Percentiles rank a stretch among this genome's conserved stretches.
phyloP scores from a whole-genome alignment of 1,140 invertebrate species.

The Pachypsylla venusta region DNA sequence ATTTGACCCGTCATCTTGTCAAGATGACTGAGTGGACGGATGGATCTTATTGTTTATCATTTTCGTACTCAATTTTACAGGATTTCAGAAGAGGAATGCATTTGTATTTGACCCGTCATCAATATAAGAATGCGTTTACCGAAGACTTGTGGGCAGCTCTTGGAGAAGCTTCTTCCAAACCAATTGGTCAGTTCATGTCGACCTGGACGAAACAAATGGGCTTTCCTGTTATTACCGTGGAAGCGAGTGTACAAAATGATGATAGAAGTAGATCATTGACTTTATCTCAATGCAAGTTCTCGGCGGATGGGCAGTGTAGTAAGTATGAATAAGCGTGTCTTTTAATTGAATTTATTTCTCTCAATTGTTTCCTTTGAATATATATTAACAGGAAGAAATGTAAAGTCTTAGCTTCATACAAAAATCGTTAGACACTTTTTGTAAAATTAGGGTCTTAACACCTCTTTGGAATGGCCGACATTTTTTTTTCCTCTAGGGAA shows the following conservation, averaged over 20 bases:
- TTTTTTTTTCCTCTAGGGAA: no score
- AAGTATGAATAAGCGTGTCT: no score
- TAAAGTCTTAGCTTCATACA: no score
- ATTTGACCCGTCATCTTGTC: conserved; percentile 76
- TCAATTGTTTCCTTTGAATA: no score
- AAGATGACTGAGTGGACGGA: no score
- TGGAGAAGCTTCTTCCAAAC: conserved; percentile 76
- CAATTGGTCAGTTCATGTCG: conserved; percentile 83
- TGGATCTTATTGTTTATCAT: no score
- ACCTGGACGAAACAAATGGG: conserved; percentile 91
- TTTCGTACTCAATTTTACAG: conserved; percentile 30
- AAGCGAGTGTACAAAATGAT: conserved; percentile 27
- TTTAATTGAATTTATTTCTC: no score
- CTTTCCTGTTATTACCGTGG: conserved; percentile 52
- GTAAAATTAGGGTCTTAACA: no score
- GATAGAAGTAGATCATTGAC: conserved; percentile 46
- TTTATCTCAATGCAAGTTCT: conserved; percentile 72
- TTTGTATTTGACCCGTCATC: conserved; percentile 73
- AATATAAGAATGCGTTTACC: conserved; percentile 82
- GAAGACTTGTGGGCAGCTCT: conserved; percentile 88
- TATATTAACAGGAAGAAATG: no score
- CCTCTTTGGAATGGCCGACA: no score
- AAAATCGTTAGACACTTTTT: no score
- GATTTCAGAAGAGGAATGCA: conserved; percentile 93
- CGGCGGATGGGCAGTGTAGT: conserved; percentile 71